Base-by-base conservation (phyloP, 2,113 vertebrate species). In the Caretta caretta region DNA sequence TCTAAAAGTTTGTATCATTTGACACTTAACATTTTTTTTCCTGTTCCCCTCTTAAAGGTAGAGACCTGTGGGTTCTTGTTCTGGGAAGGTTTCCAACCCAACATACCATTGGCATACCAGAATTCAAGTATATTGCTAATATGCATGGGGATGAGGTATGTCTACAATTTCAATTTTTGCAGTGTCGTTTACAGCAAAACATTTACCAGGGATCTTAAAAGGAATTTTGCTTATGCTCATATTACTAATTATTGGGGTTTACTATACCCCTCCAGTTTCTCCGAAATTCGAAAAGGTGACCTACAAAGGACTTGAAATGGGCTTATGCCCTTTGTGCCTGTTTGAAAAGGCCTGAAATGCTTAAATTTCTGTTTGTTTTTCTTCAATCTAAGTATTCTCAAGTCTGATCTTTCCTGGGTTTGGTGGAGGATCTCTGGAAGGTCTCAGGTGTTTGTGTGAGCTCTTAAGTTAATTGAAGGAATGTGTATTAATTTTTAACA, bases 91-190 rank as follows among this genome's bases (percentile, higher is more conserved):
- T 96, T 95, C 99, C 99, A 97, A 98, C 81, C 27, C 97, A 96
- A 56, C 99, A 99, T 98, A 98, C 96, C 85, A 96, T 99, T 82
- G 99, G 99, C 95, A 98, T 99, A 98, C 99, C 99, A 9, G 99
- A 99, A 90, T 99, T 99, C 98, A 99, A 99, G 97, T 99, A 99
- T 92, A 98, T 99, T 98, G 99, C 97, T 56, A 99, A 99, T 97
- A 99, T 99, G 99, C 99, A 99, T 95, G 99, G 99, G 94, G 99
- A 99, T 94, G 99, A 99, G 99, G 99, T 99, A 98, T 50, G 98
- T 98, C 42, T 86, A 35, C 11, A 38, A 75, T 50, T 86, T 89
- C 90, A 78, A 81, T 81, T 93, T 95, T 97, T 96, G 92, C 87
- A 62, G 31, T 94, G 93, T 98, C 80, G n/a, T 95, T 94, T 95